Evolutionary conservation across 2,797 vertebrate genomes (phyloP), one percentile per base, ranked within the genome.

Genomic region (Phrynocephalus vlangalii): DNA sequence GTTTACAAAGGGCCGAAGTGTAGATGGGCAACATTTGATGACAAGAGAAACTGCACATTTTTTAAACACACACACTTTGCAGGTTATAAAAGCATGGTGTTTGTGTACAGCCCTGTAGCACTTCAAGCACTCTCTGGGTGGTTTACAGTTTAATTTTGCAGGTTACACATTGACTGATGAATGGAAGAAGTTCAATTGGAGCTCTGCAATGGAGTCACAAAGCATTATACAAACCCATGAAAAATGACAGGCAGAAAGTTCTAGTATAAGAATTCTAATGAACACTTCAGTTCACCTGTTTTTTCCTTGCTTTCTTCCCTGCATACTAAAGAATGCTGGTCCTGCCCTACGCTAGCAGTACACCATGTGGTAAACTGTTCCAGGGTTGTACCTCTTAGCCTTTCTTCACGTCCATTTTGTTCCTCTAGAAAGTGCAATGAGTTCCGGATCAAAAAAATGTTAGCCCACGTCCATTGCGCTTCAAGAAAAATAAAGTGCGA

Each of bases 261-360:
- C 1, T 48, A 18, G 48, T 82, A 11, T 50, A 28, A 70, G 26
- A 82, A 5, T 6, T 68, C 67, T 70, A 18, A 44, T 82, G 67
- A 16, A 2, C 52, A 56, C 52, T 56, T 56, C 13, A 56, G 13
- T 56, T 70, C 16, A 18, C 20, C 10, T 48, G 28, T 26, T 79
- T 71, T 71, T 86, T 79, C 50, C n/a, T 56, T 79, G n/a, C 63
- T 79, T 71, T 24, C 70, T 85, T 33, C 67, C n/a, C 70, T 20
- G 26, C 18, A 13, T 48, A 48, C 5, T 48, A 78, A 85, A 52
- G 50, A 5, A 26, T 15, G 52, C 15, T 81, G 24, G 8, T 18
- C n/a, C 24, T 80, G 56, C 52, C 56, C n/a, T 77, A 22, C 38
- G 30, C 28, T 48, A 22, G 30, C 26, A 52, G 48, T 24, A 56